phyloP scores from a whole-genome alignment of 2,113 vertebrate genomes.

The Indri indri region DNA sequence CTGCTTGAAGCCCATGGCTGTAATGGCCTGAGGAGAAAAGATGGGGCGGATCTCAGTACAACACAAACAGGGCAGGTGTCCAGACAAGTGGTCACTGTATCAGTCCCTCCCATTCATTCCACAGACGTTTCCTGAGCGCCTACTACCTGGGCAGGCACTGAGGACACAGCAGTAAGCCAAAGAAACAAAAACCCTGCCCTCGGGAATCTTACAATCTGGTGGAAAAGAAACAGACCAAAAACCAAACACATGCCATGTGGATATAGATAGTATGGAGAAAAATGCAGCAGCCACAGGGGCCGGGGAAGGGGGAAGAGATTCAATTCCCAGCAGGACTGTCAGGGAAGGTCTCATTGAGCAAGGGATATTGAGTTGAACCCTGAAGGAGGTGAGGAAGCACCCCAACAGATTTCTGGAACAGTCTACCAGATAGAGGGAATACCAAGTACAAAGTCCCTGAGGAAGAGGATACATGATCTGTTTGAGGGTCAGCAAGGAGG shows the following conservation, averaged over 20 bases:
- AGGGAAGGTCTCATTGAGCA: neutral
- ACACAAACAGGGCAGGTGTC: neutral
- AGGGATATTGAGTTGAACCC: neutral
- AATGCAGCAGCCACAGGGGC: neutral
- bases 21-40: constrained; percentile 88
- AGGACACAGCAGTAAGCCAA: neutral
- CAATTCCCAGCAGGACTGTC: neutral
- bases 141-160: neutral
- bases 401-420: neutral
- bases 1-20: constrained; percentile 93
- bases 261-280: neutral
- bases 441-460: neutral
- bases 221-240: neutral
- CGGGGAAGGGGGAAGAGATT: fast-evolving
- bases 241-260: neutral
- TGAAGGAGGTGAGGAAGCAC: neutral
- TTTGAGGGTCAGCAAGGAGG: neutral
- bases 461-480: neutral
- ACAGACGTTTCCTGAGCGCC: neutral
- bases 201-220: neutral
- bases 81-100: neutral
- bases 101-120: neutral
- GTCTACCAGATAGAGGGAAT: neutral
- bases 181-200: neutral
- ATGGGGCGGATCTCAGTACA: neutral